Base-by-base conservation (phyloP, 1,140 invertebrate genomes). In the Panagrolaimus sp. region DNA sequence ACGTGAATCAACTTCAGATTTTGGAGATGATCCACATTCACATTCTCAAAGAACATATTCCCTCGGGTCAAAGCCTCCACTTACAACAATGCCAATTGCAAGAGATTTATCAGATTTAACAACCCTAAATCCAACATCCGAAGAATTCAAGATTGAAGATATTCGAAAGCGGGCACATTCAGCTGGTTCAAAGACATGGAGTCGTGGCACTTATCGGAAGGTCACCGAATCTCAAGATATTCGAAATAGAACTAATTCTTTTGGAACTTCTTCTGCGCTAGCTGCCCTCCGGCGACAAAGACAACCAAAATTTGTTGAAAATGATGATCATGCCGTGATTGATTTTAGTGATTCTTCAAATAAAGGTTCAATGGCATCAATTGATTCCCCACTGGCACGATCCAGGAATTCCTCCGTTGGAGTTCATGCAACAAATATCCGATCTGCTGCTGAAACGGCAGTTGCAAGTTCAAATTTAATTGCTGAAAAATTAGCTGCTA, bases 131-230 rank as follows among this genome's bases (percentile, higher is more conserved):
- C 52, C 52, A 12, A 58, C 52, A 1, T 12, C 15, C 8, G 52
- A 58, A 58, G 14, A 12, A 26, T 38, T 38, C 7, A 38, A 38
- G 7, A 38, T 38, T 38, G 52, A 28, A n/a, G 52, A 58, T 28
- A 58, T 58, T 24, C 52, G 52, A 26, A 58, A 58, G 17, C 52
- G 52, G 2, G 52, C 52, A 21, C 52, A 58, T 58, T 58, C 52
- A 5, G 52, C 52, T 58, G 52, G 52, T 28, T 26, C 21, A 21
- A 58, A 58, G 28, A 58, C 52, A 58, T 58, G 52, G 52, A 58
- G 14, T 12, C 2, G 21, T 21, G 52, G 52, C 2, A 12, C 28
- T 12, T 28, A 58, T 58, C 52, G 52, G 52, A 58, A 58, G n/a
- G 28, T 58, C 14, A 28, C 48, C 8, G 4, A 5, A 52, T 21